Evolutionary conservation across 2,888 invertebrate genomes (phyloP), one percentile per base, ranked within the genome.

Genomic region (Drosophila robusta): DNA sequence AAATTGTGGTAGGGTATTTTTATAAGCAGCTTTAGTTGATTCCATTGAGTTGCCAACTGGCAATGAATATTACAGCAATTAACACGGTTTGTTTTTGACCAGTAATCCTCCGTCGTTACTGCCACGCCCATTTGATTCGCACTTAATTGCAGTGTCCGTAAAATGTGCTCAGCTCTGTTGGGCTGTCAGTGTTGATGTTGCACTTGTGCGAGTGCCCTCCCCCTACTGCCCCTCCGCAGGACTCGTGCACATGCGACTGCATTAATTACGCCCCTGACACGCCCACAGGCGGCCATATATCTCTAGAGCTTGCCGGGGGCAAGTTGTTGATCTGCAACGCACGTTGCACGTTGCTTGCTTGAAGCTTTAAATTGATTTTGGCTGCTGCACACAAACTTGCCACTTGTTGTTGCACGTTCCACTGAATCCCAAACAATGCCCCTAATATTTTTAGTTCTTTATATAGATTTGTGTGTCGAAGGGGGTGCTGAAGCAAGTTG

Each of bases 211-310:
- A 12, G 34, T 34, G 14, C 12, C 32, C 18, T 18, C 18, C 18
- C 18, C 18, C 18, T 18, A 1, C 18, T 18, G 8, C 34, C 16
- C 34, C 51, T 55, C 32, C 49, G n/a, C 26, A 22, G 14, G 26
- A 36, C 34, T 45, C 38, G 34, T 36, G 63, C 64, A 70, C 78
- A 73, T 80, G 78, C 44, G 61, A 70, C 55, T 75, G 82, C 82
- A 81, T 80, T 78, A 81, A 78, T 78, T 75, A 67, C 72, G 45
- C 41, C 32, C 39, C 42, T 18, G 47, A 14, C 60, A 71, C 60
- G 60, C 65, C 64, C 64, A 63, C 29, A 41, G 32, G 38, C 41
- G 60, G 32, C 36, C 51, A 34, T 49, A 39, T 29, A 36, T 11
- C 52, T 52, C n/a, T 36, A 34, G 12, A 18, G 8, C 9, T 46